phyloP scores from a whole-genome alignment of 2,888 invertebrate species.

The Calephelis perditalis region DNA sequence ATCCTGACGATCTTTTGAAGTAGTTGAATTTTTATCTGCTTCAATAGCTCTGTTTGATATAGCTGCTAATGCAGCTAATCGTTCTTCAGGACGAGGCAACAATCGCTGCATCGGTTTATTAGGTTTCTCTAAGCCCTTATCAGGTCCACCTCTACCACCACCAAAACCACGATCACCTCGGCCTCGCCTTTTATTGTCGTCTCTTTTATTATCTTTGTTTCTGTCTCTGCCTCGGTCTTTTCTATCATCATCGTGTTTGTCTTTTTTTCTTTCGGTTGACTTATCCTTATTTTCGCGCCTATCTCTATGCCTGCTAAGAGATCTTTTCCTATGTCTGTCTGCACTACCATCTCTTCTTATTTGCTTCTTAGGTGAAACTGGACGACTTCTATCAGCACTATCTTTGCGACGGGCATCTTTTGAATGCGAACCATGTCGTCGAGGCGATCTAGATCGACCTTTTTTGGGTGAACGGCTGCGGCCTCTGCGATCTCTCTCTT shows the following conservation, averaged over 20 bases:
- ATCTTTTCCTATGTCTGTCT: constrained; percentile 62
- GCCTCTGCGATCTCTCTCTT: constrained; percentile 71
- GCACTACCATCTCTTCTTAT: constrained; percentile 57
- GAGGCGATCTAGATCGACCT: constrained; percentile 65
- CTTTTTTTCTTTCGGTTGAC: constrained; percentile 69
- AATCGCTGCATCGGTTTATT: constrained; percentile 80
- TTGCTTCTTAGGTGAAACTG: constrained; percentile 70
- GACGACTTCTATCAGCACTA: constrained; percentile 69
- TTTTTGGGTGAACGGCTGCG: constrained; percentile 71
- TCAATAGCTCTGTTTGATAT: constrained; percentile 68
- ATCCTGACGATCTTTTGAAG: constrained; percentile 69
- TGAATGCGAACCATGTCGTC: constrained; percentile 52
- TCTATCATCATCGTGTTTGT: constrained; percentile 79
- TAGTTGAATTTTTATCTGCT: constrained; percentile 63
- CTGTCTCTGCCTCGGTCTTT: constrained; percentile 84
- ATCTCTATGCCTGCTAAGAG: constrained; percentile 69
- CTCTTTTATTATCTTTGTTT: constrained; percentile 73
- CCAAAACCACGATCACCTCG: constrained; percentile 70
- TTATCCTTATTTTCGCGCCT: constrained; percentile 70
- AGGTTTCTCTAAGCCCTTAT: constrained; percentile 80
- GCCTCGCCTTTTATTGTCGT: constrained; percentile 73
- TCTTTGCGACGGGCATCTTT: constrained; percentile 68
- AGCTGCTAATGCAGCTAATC: constrained; percentile 78
- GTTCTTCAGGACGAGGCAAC: constrained; percentile 80
- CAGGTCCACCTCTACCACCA: constrained; percentile 46